Percentiles rank a stretch among this genome's conserved stretches.
phyloP scores from a whole-genome alignment of 2,888 invertebrate genomes.

The Acrocyrtus sp. region DNA sequence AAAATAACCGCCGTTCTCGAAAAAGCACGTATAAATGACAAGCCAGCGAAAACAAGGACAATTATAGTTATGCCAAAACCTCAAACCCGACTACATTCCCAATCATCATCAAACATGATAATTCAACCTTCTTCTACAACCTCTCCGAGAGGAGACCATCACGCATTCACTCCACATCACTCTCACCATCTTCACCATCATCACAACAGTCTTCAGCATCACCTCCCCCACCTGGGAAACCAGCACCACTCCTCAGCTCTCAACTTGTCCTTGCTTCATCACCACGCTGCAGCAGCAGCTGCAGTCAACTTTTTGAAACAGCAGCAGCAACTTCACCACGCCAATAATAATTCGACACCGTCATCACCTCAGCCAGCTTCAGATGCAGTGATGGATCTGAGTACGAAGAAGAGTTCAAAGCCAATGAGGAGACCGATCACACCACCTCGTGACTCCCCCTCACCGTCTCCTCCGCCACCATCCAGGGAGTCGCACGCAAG shows the following conservation, averaged over 20 bases:
- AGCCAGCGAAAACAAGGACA: neutral
- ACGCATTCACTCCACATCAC: neutral
- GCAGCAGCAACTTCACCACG: neutral
- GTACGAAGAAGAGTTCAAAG: constrained; percentile 11
- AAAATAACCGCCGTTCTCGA: neutral
- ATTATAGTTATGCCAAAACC: constrained; percentile 34
- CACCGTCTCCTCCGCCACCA: constrained; percentile 1
- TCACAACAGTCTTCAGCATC: neutral
- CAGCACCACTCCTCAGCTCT: constrained; percentile 1
- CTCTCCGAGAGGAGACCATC: constrained; percentile 1
- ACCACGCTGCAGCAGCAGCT: constrained; percentile 36
- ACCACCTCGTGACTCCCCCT: neutral
- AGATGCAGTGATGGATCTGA: constrained; percentile 37
- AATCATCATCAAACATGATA: constrained; percentile 4
- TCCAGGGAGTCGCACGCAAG: neutral
- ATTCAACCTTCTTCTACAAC: neutral
- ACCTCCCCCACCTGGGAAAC: neutral
- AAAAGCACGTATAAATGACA: neutral
- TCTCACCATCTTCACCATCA: neutral
- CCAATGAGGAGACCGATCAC: neutral
- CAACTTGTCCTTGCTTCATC: constrained; percentile 30
- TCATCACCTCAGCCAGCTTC: neutral
- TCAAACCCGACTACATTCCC: neutral
- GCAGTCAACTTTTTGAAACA: constrained; percentile 15
- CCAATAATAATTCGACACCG: neutral